Percentiles rank a stretch among this genome's conserved stretches.
Conservation (phyloP, 2,797 vertebrate species). For the Hydrolagus colliei region DNA sequence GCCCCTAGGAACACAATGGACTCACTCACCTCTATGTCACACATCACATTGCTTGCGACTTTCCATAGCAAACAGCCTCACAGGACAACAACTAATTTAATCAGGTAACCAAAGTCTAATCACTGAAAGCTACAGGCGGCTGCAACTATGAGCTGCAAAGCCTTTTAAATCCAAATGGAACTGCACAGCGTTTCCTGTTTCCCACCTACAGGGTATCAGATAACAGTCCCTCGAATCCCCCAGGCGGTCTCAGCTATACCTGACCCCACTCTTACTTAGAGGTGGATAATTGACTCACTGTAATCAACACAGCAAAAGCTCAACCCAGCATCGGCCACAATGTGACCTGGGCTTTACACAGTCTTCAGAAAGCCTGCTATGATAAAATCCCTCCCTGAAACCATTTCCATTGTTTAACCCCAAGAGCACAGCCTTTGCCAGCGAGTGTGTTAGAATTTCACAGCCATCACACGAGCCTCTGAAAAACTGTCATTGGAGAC, state of each 20-base stretch:
- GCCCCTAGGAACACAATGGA: slow-evolving; percentile 33
- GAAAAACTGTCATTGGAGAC: slow-evolving; percentile 17
- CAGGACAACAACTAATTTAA: slow-evolving; percentile 43
- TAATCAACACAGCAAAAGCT: slow-evolving; percentile 51
- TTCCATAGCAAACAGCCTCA: slow-evolving; percentile 44
- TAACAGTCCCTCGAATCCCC: slow-evolving; percentile 40
- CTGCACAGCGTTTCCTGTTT: slow-evolving; percentile 40
- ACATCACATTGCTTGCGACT: slow-evolving; percentile 35
- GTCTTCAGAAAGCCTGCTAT: neutral
- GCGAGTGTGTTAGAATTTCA: slow-evolving; percentile 23
- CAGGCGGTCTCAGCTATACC: neutral
- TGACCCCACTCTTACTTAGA: slow-evolving; percentile 31
- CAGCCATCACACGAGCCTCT: slow-evolving; percentile 11
- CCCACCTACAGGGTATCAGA: slow-evolving; percentile 45
- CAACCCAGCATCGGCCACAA: slow-evolving; percentile 50
- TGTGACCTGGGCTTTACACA: slow-evolving; percentile 45
- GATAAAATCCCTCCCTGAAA: neutral
- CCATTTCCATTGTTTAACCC: neutral
- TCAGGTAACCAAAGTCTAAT: slow-evolving; percentile 35
- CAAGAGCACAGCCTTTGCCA: neutral
- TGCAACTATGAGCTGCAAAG: neutral
- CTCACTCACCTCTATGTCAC: slow-evolving; percentile 33
- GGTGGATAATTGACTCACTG: slow-evolving; percentile 45
- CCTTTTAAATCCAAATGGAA: slow-evolving; percentile 39
- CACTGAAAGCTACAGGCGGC: neutral